Evolutionary conservation across 2,888 invertebrate genomes (phyloP).

Genomic region (Nipponacmea schrenckii): DNA sequence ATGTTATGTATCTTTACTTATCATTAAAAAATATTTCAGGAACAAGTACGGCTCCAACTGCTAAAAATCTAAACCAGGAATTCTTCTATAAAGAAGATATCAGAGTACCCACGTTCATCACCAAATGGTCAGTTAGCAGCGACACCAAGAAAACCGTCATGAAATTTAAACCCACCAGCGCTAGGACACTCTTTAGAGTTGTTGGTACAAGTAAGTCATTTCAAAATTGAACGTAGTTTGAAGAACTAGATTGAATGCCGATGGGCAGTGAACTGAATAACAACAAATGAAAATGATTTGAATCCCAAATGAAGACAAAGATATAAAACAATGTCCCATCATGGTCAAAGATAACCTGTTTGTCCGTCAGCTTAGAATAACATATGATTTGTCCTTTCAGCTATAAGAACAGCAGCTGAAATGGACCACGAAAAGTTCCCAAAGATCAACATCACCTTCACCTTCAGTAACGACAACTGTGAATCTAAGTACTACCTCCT

Average conservation of each 20-base stretch:
- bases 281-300: too few relatives aligned
- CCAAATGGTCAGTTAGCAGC: neutral
- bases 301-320: too few relatives aligned
- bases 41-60: neutral
- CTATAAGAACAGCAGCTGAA: neutral
- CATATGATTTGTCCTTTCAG: neutral
- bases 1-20: too few relatives aligned
- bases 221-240: too few relatives aligned
- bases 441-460: neutral
- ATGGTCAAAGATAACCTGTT: too few relatives aligned
- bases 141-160: neutral
- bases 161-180: neutral
- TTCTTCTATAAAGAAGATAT: neutral
- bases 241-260: too few relatives aligned
- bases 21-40: neutral
- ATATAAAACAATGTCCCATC: too few relatives aligned
- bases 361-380: too few relatives aligned
- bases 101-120: neutral
- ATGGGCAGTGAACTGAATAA: too few relatives aligned
- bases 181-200: neutral
- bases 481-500: neutral
- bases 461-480: neutral
- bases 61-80: neutral
- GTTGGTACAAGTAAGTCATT: neutral
- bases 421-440: neutral